Base-by-base conservation (phyloP, 2,797 vertebrate genomes). In the Aotus griseimembra region DNA sequence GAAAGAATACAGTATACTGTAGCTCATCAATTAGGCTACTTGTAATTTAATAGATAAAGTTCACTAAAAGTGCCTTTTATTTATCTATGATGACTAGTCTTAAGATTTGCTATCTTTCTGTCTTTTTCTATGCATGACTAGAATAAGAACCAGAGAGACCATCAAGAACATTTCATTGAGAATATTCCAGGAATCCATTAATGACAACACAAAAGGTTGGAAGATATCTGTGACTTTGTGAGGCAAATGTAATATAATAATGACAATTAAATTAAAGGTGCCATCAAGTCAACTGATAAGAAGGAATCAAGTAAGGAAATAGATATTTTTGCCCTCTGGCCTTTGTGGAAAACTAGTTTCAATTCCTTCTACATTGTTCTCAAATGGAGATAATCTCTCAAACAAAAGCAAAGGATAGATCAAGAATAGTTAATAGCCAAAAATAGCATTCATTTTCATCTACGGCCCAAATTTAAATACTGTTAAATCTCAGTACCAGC, bases 91-190 rank as follows among this genome's bases (percentile, higher is more conserved):
- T 5, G 39, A 44, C 7, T n/a, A 93, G 7, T 82, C 8, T 97
- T 97, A 89, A 94, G 5, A 92, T 61, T 92, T 96, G 33, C 15
- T 30, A 9, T 96, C 30, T 75, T 67, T 83, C 88, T n/a, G 61
- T 67, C 61, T n/a, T 67, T 82, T 4, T 20, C 5, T 87, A 46
- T 46, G 61, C 0, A 90, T 73, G 26, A 28, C 28, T 55, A 83
- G 41, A 26, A 12, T 26, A 94, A 83, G 24, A 94, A 77, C 20
- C 28, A 85, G 2, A 28, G 20, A 41, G n/a, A 70, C 8, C 0
- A 64, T 24, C 1, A 76, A 57, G 36, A 7, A 79, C 33, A 94
- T 2, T 86, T 67, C 15, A 86, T 1, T 96, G 58, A 91, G 48
- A 95, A 89, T 70, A 77, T 93, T 87, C 6, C 72, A 93, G 1